These are phyloP conservation scores for Cygnus buccinator DNA, from an alignment of 2,113 vertebrate species.

Conservation along the genomic window DNA sequence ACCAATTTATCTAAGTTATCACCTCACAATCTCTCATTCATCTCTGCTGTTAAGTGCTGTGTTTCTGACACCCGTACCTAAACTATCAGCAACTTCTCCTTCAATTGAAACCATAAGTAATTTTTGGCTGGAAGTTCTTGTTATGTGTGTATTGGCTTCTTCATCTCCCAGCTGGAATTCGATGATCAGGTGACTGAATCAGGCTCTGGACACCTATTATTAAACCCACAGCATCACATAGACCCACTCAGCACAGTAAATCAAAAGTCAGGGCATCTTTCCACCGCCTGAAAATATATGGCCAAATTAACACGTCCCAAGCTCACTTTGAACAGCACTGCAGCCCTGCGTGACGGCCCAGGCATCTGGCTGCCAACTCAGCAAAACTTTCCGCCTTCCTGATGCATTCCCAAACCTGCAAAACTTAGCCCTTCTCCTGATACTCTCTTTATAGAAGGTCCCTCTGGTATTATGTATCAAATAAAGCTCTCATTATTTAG, in stretches of 20 bases:
- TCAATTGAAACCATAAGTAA: constrained; percentile 43
- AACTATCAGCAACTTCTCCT: constrained; percentile 56
- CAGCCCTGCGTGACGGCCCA: background rate
- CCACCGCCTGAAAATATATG: constrained; percentile 22
- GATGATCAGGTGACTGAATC: background rate
- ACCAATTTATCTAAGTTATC: constrained; percentile 71
- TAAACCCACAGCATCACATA: background rate
- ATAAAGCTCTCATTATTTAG: constrained; percentile 66
- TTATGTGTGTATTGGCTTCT: constrained; percentile 24
- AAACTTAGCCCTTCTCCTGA: constrained; percentile 21
- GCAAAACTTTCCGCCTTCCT: constrained; percentile 9
- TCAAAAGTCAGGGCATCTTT: constrained; percentile 16
- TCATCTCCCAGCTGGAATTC: constrained; percentile 22
- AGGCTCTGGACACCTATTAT: constrained; percentile 21
- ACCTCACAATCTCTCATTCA: constrained; percentile 61
- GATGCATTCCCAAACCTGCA: background rate
- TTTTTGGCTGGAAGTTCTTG: constrained; percentile 58
- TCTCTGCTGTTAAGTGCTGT: constrained; percentile 56
- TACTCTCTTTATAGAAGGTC: constrained; percentile 56
- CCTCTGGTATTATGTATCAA: constrained; percentile 59
- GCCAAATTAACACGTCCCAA: constrained; percentile 31
- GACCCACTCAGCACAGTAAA: background rate
- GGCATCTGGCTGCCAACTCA: constrained; percentile 24
- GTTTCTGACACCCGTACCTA: constrained; percentile 57
- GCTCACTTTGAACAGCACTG: background rate